These are phyloP conservation scores for Meteorus cinctellus DNA, from an alignment of 2,888 invertebrate genomes.

Conservation along the genomic window DNA sequence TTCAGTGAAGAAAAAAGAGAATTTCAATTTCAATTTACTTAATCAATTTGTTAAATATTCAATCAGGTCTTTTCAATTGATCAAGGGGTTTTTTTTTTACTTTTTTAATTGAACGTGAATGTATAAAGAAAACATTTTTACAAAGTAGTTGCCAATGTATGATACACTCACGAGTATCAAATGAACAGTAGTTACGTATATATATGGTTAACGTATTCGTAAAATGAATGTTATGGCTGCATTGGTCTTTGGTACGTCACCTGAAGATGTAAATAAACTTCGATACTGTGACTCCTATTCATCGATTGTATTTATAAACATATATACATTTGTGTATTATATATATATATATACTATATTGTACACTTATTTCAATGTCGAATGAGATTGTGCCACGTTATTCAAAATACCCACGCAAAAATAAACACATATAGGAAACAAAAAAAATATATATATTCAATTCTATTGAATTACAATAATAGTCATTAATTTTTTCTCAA, in stretches of 20 bases:
- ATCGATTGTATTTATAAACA: conserved; percentile 32
- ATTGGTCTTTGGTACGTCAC: conserved; percentile 43
- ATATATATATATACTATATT: conserved; percentile 9
- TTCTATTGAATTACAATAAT: not conserved
- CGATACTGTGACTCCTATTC: conserved; percentile 32
- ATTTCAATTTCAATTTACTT: no score
- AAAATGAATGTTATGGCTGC: conserved; percentile 52
- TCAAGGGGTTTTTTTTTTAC: no score
- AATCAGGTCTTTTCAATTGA: no score
- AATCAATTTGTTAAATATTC: no score
- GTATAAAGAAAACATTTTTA: no score
- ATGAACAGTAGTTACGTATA: not conserved
- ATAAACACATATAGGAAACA: not conserved
- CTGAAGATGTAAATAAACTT: conserved; percentile 48
- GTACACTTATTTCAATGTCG: conserved; percentile 23
- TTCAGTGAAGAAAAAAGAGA: no score
- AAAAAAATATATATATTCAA: not conserved
- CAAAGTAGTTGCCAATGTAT: no score
- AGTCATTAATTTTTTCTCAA: not conserved
- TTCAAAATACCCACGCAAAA: not conserved
- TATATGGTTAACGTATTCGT: not conserved
- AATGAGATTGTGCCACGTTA: not conserved
- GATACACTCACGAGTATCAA: no score
- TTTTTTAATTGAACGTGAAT: no score
- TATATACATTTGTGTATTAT: not conserved